Base-by-base conservation (phyloP, 2,797 vertebrate species). In the Euthynnus affinis region DNA sequence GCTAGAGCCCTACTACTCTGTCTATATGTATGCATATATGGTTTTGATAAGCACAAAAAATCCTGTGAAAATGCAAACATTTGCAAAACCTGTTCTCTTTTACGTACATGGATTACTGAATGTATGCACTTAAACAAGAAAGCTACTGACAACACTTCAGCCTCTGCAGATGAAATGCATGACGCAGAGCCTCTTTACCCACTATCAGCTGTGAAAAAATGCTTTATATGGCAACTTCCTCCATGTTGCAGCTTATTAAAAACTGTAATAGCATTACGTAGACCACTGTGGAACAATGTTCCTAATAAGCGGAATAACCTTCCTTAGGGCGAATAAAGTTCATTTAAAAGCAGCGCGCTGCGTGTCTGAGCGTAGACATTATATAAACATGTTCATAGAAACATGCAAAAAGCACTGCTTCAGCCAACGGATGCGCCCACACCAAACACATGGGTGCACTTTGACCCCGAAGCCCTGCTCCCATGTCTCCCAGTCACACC, bases 391-490 rank as follows among this genome's bases (percentile, higher is more conserved):
- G 18, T 42, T 42, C 4, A 42, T 5, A 18, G 13, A 32, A 20
- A 56, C 34, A n/a, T 18, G 23, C 17, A 1, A n/a, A 60, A 55
- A 6, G 34, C 14, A 59, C 12, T 0, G 56, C 25, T 48, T 58
- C 18, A 63, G 10, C 40, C 32, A 55, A 52, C 23, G 34, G 46
- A 79, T 17, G 44, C 48, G 12, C 68, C 37, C 71, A 55, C 71
- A 55, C 53, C 61, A 42, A 75, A 63, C 58, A 63, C 58, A 71
- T 2, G 0, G 0, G 61, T 49, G 77, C 51, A 72, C 69, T 83
- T 64, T 86, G 77, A 74, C 78, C 72, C 72, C 8, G 9, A 37
- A 48, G 37, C 48, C 57, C 18, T 40, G 55, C 70, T 65, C 18
- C 68, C 60, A 55, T 14, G 60, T 14, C 48, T 34, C 63, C 64